phyloP scores from a whole-genome alignment of 2,888 invertebrate genomes.

The Dermolepida albohirtum region DNA sequence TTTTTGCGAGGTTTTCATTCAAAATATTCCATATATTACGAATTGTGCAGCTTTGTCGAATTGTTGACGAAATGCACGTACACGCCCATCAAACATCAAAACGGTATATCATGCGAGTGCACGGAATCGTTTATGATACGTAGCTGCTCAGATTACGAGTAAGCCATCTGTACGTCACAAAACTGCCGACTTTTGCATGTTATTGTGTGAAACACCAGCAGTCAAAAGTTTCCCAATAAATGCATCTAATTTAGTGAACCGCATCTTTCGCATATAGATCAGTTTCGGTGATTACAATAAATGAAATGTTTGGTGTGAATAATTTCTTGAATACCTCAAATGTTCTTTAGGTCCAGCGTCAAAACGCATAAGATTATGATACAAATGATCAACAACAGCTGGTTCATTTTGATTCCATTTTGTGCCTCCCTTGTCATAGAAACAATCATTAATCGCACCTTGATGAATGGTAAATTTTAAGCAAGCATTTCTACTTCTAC shows the following conservation, averaged over 20 bases:
- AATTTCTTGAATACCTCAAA: too few relatives aligned
- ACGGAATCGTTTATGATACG: slow-evolving; percentile 1
- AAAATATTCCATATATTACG: slow-evolving; percentile 54
- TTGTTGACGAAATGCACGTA: slow-evolving; percentile 48
- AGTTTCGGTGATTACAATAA: too few relatives aligned
- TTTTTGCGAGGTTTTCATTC: slow-evolving; percentile 50
- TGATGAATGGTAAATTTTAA: too few relatives aligned
- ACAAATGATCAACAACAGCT: too few relatives aligned
- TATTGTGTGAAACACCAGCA: slow-evolving; percentile 4
- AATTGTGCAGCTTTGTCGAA: slow-evolving; percentile 54
- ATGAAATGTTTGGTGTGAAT: too few relatives aligned
- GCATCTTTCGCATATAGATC: too few relatives aligned
- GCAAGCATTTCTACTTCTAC: too few relatives aligned
- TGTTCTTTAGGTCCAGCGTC: too few relatives aligned
- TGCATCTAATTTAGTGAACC: slow-evolving; percentile 1
- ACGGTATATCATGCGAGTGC: slow-evolving; percentile 48
- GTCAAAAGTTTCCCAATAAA: background rate
- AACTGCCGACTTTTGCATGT: slow-evolving; percentile 2
- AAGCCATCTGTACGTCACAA: background rate
- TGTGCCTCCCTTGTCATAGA: too few relatives aligned
- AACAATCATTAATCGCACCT: too few relatives aligned
- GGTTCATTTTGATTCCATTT: too few relatives aligned
- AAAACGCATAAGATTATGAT: too few relatives aligned
- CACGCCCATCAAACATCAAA: slow-evolving; percentile 45
- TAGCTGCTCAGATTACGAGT: background rate